Evolutionary conservation across 1,140 invertebrate species (phyloP).

Genomic region (Drosophila bipectinata): DNA sequence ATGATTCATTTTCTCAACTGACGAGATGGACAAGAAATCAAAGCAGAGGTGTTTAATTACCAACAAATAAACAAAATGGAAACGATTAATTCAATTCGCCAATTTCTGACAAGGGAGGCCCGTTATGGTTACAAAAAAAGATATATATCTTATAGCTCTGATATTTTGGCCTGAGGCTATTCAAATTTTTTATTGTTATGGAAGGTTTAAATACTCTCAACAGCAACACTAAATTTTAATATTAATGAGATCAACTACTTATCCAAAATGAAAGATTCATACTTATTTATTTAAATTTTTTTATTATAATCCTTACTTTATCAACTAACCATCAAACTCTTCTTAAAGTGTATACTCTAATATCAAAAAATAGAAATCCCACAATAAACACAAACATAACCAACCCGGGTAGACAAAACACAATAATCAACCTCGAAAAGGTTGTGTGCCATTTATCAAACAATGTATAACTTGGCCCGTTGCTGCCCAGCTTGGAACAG

Average conservation of each 20-base stretch:
- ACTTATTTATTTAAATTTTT: not conserved
- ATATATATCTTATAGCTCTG: conserved; percentile 76
- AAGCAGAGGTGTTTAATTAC: conserved; percentile 82
- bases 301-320: too few species aligned
- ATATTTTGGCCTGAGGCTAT: conserved; percentile 14
- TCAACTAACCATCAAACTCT: not conserved
- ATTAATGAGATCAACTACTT: too few species aligned
- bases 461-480: conserved; percentile 73
- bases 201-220: conserved; percentile 9
- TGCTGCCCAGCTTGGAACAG: conserved; percentile 39
- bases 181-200: not conserved
- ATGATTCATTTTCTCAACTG: conserved; percentile 74
- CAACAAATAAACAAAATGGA: conserved; percentile 83
- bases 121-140: conserved; percentile 63
- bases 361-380: conserved; percentile 72
- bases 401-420: conserved; percentile 67
- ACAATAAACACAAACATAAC: conserved; percentile 49
- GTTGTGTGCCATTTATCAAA: conserved; percentile 83
- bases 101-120: conserved; percentile 68
- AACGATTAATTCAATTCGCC: conserved; percentile 82
- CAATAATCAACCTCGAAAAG: conserved; percentile 82
- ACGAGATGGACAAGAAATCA: conserved; percentile 71
- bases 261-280: not conserved
- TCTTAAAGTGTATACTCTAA: conserved; percentile 16
- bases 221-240: too few species aligned